Evolutionary conservation across 1,140 invertebrate species (phyloP), one percentile per base, ranked within the genome.

Genomic region (Fopius arisanus): DNA sequence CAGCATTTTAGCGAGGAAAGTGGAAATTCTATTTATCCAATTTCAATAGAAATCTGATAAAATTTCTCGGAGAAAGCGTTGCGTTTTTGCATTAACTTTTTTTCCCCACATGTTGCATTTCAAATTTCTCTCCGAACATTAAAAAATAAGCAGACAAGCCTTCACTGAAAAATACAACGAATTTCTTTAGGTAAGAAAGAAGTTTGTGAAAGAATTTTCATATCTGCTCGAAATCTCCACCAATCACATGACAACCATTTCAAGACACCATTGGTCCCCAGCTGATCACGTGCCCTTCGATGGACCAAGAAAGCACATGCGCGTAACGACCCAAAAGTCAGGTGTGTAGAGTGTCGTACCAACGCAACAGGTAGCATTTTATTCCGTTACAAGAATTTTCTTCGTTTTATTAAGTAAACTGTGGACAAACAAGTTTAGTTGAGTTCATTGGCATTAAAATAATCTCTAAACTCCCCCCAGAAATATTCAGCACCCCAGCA

Each of bases 291-390:
- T 67, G 23, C 29, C 26, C 33, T 12, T 19, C 21, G 54, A 5
- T 26, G 54, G 26, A 4, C 19, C 10, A 23, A 59, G 19, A 41
- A 26, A 43, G 43, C 54, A 59, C 54, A 59, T 59, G 54, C 54
- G 54, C 54, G 67, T 51, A 48, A 12, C n/a, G 10, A 67, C 29
- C 16, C 41, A 19, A 37, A 43, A 67, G 21, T 66, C 63, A 66
- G 63, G 63, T 37, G 63, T 66, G 63, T 66, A 66, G 63, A 48
- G 19, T 28, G 59, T 63, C 16, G 12, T 33, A 41, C 70, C 62
- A 59, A 72, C 63, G 70, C 70, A 72, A 72, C 70, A 72, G 70
- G 70, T 72, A 63, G 62, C 37, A 72, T 59, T 66, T 70, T 43
- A 40, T 28, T 65, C 33, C 26, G 33, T 72, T 43, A 28, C 54